phyloP scores from a whole-genome alignment of 1,140 invertebrate genomes.

The Eurytemora carolleeae region DNA sequence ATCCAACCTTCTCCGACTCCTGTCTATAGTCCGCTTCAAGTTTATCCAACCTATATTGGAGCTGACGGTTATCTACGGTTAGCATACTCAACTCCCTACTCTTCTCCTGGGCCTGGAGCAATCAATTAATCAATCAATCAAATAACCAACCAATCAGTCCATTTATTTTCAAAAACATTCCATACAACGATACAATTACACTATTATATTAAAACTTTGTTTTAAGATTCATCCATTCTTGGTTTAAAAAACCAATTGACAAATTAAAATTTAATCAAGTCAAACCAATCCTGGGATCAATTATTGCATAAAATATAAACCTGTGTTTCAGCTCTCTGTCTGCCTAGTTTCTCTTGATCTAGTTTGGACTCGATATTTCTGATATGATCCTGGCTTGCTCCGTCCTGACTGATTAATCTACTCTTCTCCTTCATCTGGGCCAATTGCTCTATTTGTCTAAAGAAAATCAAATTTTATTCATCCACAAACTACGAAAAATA shows the following conservation, averaged over 20 bases:
- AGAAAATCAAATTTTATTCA: too few species aligned
- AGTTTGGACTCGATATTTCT: neutral
- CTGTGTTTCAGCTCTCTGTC: conserved; percentile 24
- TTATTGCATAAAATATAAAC: too few species aligned
- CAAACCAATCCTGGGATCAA: too few species aligned
- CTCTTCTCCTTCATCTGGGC: conserved; percentile 22
- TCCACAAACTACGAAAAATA: too few species aligned
- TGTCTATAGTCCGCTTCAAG: conserved; percentile 67
- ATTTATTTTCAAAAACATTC: too few species aligned
- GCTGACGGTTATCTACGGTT: conserved; percentile 73
- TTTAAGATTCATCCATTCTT: too few species aligned
- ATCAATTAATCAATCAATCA: neutral
- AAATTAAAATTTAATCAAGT: too few species aligned
- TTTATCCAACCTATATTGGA: conserved; percentile 69
- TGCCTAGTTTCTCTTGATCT: conserved; percentile 24
- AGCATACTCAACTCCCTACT: conserved; percentile 84
- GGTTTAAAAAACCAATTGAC: too few species aligned
- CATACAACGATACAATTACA: too few species aligned
- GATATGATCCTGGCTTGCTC: neutral
- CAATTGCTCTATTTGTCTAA: conserved; percentile 26
- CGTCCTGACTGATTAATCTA: neutral
- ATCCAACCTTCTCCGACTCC: conserved; percentile 55
- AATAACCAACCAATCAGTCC: too few species aligned
- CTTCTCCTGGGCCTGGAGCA: conserved; percentile 47
- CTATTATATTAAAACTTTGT: too few species aligned